Conservation (phyloP, 2,797 vertebrate genomes). For the Anguilla megastoma region DNA sequence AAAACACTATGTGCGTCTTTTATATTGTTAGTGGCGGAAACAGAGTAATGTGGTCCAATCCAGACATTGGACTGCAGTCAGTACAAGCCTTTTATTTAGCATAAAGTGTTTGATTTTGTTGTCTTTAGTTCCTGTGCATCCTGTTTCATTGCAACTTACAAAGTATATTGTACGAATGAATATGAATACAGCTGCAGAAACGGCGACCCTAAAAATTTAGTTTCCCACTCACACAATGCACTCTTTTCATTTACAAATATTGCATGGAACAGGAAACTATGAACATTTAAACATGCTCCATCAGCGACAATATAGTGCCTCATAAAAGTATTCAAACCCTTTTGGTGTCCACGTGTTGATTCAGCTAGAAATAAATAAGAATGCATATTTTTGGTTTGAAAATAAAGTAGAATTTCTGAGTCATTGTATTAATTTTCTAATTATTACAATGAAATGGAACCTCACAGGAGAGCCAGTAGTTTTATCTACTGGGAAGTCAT, state of each 20-base stretch:
- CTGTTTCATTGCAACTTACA: neutral
- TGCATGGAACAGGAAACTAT: neutral
- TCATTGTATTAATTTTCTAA: slow-evolving; percentile 2
- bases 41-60: neutral
- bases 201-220: neutral
- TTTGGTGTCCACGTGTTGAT: neutral
- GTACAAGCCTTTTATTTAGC: neutral
- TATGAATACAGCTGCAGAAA: neutral
- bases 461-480: slow-evolving; percentile 25
- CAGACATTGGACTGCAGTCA: neutral
- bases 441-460: slow-evolving; percentile 18
- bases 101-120: neutral
- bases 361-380: neutral
- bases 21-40: neutral
- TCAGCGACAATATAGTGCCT: neutral
- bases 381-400: no score
- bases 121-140: neutral
- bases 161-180: neutral
- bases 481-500: slow-evolving; percentile 34
- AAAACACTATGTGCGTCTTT: neutral
- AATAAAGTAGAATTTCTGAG: neutral
- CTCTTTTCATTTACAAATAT: neutral
- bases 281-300: neutral
- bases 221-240: neutral
- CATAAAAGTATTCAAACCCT: neutral